Evolutionary conservation across 1,140 invertebrate species (phyloP), one percentile per base, ranked within the genome.

Genomic region (Aphelinus atriplicis): DNA sequence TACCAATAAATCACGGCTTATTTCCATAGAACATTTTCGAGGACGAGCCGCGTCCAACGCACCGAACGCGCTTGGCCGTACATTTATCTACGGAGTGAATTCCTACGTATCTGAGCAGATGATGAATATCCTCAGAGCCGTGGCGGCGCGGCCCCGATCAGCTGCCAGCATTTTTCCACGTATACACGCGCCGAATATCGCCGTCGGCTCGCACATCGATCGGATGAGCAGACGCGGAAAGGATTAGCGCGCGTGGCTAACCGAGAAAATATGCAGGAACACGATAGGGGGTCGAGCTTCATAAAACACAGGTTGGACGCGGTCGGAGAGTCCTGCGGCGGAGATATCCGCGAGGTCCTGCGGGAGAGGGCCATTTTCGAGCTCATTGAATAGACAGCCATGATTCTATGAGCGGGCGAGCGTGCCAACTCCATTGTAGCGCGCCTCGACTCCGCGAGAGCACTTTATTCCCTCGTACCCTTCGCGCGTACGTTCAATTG

Each of bases 311-410:
- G 73, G 75, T 80, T 71, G 73, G 9, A 9, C 10, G 56, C 3
- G 26, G 10, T 10, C 9, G 3, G 10, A 57, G 56, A 57, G 26
- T 3, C 9, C 46, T 10, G 46, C 9, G 4, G 42, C 7, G 1
- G 53, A 48, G 70, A 58, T 7, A 42, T 7, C 10, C 9, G 56
- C 56, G 9, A 57, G 75, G 77, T 86, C 86, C 86, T 82, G 84
- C 82, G 81, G 80, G 82, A 86, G 82, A 82, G 84, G 82, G 82
- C 87, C 85, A 88, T 88, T 88, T 88, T 87, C 86, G 79, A 87
- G 86, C 86, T 87, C 86, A 87, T 88, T 88, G 86, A 88, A 88
- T 87, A 87, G 86, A 87, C 85, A 86, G 85, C 83, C 84, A 86
- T 86, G 87, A 87, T 87, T 87, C 85, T 85, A 87, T 85, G 86